These are phyloP conservation scores for Synanthedon tipuliformis DNA, from an alignment of 2,888 invertebrate species.

Conservation along the genomic window DNA sequence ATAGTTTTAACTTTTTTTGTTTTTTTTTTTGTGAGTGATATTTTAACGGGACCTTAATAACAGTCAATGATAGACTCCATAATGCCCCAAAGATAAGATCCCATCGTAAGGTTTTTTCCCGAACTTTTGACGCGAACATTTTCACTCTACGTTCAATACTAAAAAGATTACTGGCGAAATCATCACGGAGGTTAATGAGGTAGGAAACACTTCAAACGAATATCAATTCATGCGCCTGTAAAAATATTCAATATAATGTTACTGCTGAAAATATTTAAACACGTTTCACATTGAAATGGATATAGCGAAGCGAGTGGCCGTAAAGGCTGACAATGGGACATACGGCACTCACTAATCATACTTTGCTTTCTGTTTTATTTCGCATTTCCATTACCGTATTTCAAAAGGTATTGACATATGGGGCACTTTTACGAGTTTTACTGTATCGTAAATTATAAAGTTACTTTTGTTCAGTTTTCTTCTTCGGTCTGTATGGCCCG, in stretches of 20 bases:
- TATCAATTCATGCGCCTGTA: too few relatives aligned
- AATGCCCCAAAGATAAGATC: too few relatives aligned
- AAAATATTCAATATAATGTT: neutral
- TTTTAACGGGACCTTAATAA: too few relatives aligned
- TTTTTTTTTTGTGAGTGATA: too few relatives aligned
- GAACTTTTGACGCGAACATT: too few relatives aligned
- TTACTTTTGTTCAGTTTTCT: conserved; percentile 30
- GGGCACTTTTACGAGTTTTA: conserved; percentile 65
- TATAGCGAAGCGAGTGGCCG: conserved; percentile 19
- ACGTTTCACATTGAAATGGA: conserved; percentile 8
- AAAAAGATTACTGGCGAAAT: too few relatives aligned
- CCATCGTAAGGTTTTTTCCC: too few relatives aligned
- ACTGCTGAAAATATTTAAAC: conserved; percentile 3
- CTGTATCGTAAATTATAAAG: conserved; percentile 45
- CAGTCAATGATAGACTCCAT: too few relatives aligned
- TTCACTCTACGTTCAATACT: too few relatives aligned
- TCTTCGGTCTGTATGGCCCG: neutral
- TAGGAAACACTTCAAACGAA: too few relatives aligned
- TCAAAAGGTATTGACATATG: conserved; percentile 69
- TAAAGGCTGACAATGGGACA: conserved; percentile 61
- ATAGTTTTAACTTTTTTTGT: too few relatives aligned
- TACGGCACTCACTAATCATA: conserved; percentile 67
- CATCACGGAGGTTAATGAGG: too few relatives aligned
- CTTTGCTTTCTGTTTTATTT: conserved; percentile 70
- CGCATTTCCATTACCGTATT: conserved; percentile 70